phyloP scores from a whole-genome alignment of 1,140 invertebrate genomes.

The Magallana gigas region DNA sequence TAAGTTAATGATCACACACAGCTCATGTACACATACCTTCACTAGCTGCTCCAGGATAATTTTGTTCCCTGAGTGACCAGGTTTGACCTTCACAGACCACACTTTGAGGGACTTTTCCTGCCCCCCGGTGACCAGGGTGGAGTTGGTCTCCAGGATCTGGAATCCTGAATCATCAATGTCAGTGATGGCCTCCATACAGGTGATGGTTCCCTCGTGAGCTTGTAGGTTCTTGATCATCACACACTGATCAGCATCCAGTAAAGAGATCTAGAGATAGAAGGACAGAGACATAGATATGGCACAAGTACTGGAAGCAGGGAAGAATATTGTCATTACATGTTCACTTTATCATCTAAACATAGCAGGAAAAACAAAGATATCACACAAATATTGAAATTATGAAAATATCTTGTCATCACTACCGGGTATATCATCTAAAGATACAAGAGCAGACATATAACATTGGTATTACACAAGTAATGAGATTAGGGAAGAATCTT shows the following conservation, averaged over 20 bases:
- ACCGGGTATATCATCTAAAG: neutral
- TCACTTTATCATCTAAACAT: neutral
- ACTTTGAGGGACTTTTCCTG: slow-evolving; percentile 56
- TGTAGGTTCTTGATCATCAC: slow-evolving; percentile 57
- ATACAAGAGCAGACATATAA: neutral
- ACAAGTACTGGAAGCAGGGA: no score
- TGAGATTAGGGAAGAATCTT: neutral
- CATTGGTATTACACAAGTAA: neutral
- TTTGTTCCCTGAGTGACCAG: slow-evolving; percentile 24
- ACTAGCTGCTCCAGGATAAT: slow-evolving; percentile 41
- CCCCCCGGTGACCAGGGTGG: slow-evolving; percentile 56
- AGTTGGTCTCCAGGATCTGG: slow-evolving; percentile 49
- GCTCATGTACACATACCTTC: neutral
- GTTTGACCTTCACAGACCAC: slow-evolving; percentile 52
- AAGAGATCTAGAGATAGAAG: slow-evolving; percentile 46
- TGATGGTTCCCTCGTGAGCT: slow-evolving; percentile 54
- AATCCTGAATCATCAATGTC: slow-evolving; percentile 50
- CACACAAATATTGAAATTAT: neutral
- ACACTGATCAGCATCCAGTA: slow-evolving; percentile 53
- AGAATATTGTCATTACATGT: no score
- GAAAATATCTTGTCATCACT: no score
- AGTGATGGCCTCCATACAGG: slow-evolving; percentile 53
- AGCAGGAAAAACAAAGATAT: neutral
- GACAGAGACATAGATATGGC: no score
- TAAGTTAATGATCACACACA: no score